Base-by-base conservation (phyloP, 2,797 vertebrate species). In the Sciurus vulgaris region DNA sequence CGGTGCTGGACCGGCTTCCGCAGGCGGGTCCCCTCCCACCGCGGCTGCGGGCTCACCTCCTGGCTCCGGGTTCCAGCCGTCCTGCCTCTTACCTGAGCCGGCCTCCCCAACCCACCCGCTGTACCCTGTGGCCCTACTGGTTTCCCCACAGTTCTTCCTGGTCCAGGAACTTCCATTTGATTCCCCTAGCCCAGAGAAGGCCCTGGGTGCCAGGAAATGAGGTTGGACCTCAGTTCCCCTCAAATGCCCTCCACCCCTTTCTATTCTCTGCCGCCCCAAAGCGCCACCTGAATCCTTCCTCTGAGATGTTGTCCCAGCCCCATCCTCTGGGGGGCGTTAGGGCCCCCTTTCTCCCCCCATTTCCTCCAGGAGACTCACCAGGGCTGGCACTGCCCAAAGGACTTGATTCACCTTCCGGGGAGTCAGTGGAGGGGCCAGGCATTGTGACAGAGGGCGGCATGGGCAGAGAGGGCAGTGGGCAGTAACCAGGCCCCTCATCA, bases 401-500 rank as follows among this genome's bases (percentile, higher is more conserved):
- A 76, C 59, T 67, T 3, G 49, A 38, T 1, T 2, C 4, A 7
- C 28, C 35, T 12, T 35, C 56, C 82, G 26, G 20, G 47, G 82
- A 89, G 59, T 65, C 78, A 26, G 63, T 0, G 0, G 89, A 84
- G 72, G 79, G 61, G 35, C 70, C 70, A 2, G 73, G 59, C 10
- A n/a, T 20, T 30, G 85, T 96, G 61, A 72, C 35, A 0, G 38
- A 33, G 0, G 94, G 92, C 7, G 96, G 85, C 0, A 15, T 77
- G 20, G 96, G 97, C 90, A 96, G 85, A 38, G 90, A 61, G 1
- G 3, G 97, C 7, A 2, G 44, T 44, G 11, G 94, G 54, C 95
- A 96, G 85, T 96, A 97, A 54, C 86, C 94, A 2, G 89, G 97
- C 7, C 98, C 98, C 96, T 99, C 99, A 0, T 99, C 99, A 1